phyloP scores from a whole-genome alignment of 2,113 vertebrate species.

The Chitala chitala region DNA sequence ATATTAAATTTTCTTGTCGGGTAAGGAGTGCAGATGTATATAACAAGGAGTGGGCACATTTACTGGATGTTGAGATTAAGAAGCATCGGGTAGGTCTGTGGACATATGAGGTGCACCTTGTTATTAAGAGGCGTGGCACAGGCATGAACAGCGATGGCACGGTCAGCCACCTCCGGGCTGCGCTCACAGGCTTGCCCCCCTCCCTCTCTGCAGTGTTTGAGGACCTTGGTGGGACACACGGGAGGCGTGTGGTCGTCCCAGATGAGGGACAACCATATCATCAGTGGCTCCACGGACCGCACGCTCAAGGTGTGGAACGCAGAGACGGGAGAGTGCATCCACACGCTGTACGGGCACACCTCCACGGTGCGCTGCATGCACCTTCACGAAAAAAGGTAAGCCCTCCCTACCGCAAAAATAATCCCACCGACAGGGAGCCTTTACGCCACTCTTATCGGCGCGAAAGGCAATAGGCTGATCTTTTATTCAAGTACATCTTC shows the following conservation, averaged over 20 bases:
- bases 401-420: no score
- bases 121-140: no score
- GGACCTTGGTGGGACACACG: slow-evolving; percentile 94
- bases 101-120: no score
- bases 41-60: no score
- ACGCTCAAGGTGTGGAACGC: slow-evolving; percentile 98
- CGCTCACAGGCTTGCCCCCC: background rate
- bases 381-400: slow-evolving; percentile 93
- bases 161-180: no score
- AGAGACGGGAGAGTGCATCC: slow-evolving; percentile 96
- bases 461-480: background rate
- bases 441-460: background rate
- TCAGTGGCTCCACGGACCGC: slow-evolving; percentile 95
- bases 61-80: no score
- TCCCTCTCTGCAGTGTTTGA: slow-evolving; percentile 73
- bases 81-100: no score
- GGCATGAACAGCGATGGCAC: no score
- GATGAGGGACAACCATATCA: slow-evolving; percentile 98
- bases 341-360: slow-evolving; percentile 95
- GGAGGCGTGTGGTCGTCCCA: slow-evolving; percentile 99
- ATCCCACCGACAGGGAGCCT: no score
- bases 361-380: slow-evolving; percentile 99
- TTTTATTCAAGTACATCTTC: no score
- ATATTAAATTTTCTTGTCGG: no score
- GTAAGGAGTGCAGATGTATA: no score